These are phyloP conservation scores for Hemaris fuciformis DNA, from an alignment of 2,888 invertebrate genomes.

Conservation along the genomic window DNA sequence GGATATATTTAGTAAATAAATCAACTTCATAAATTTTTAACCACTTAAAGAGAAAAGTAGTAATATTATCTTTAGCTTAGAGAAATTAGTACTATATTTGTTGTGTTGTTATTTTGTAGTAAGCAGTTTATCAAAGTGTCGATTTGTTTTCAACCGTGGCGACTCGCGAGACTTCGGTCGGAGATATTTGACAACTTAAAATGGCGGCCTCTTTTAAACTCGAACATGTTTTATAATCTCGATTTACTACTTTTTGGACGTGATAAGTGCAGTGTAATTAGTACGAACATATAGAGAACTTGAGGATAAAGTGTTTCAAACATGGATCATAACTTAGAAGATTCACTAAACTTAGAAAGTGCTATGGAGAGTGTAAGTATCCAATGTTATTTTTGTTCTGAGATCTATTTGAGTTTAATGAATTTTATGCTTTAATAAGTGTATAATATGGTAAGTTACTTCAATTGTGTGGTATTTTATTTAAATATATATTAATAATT, in stretches of 20 bases:
- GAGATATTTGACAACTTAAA: slow-evolving; percentile 73
- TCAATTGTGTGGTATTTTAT: no score
- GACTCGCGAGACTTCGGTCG: slow-evolving; percentile 54
- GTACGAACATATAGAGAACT: not conserved
- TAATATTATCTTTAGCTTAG: slow-evolving; percentile 14
- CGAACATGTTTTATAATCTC: slow-evolving; percentile 43
- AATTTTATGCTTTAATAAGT: not conserved
- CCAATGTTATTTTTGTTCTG: slow-evolving; percentile 18
- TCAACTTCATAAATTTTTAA: slow-evolving; percentile 20
- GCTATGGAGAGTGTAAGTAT: slow-evolving; percentile 67
- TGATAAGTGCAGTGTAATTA: not conserved
- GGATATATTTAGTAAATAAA: slow-evolving; percentile 31
- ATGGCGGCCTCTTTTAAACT: slow-evolving; percentile 81
- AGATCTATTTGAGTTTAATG: not conserved
- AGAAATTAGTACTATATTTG: slow-evolving; percentile 20
- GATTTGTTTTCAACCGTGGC: slow-evolving; percentile 79
- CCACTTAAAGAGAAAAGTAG: slow-evolving; percentile 19
- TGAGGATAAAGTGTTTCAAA: slow-evolving; percentile 19
- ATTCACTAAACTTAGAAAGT: slow-evolving; percentile 64
- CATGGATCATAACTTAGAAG: slow-evolving; percentile 74
- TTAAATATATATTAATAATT: not conserved
- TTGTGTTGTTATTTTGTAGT: slow-evolving; percentile 25
- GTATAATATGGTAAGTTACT: no score
- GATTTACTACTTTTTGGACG: slow-evolving; percentile 18
- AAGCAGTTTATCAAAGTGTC: slow-evolving; percentile 25